Evolutionary conservation across 1,140 invertebrate species (phyloP), one percentile per base, ranked within the genome.

Genomic region (Colletes latitarsis): DNA sequence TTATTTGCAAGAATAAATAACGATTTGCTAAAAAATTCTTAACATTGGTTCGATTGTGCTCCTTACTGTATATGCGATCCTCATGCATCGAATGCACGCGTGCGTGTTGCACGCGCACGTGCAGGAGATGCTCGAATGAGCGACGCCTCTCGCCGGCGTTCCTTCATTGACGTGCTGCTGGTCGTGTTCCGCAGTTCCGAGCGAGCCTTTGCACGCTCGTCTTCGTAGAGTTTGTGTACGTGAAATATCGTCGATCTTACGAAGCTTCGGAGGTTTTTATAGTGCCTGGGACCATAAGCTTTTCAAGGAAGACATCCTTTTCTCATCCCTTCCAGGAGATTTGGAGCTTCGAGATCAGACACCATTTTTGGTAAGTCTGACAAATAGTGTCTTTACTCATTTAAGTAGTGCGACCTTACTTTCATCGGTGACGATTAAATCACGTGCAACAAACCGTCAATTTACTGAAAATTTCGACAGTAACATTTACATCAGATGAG

Each of bases 151-250:
- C 19, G 15, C 43, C 60, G 71, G 73, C 43, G 70, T 78, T 71
- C 85, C 83, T 87, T 83, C 85, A 87, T 87, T 87, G 84, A 87
- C 82, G 81, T 80, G 70, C 58, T 53, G 53, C 55, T 46, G 12
- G 49, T 53, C 43, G 55, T 58, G 63, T 70, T 68, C 79, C 74
- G 19, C 80, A 83, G 85, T 87, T 55, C 58, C 17, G 62, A 63
- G 52, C 58, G 55, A 81, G 55, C 77, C 70, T 71, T 15, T 53
- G 68, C 53, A 76, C 78, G 64, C 46, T 53, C 57, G 19, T 15
- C 52, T 69, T 6, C 43, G 49, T 10, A 3, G 1, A n/a, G 6
- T 49, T 39, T 12, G 58, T 60, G 8, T 9, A 19, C 30, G 15
- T 9, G 57, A 14, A 5, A 6, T 46, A n/a, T 63, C 52, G 15